Evolutionary conservation across 1,140 invertebrate species (phyloP).

Genomic region (Teleogryllus occipitalis): DNA sequence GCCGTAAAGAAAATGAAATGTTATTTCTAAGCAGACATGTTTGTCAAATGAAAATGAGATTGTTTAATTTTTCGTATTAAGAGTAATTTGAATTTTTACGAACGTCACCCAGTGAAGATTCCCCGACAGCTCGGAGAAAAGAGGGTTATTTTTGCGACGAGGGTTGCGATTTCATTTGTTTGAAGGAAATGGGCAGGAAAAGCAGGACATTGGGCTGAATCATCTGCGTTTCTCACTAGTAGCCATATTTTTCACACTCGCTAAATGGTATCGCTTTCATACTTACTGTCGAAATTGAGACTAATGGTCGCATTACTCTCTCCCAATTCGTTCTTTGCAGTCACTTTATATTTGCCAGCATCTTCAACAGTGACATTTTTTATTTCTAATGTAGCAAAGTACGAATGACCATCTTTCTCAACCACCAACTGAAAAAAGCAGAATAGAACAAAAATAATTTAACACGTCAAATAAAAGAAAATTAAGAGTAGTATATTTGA

Average conservation of each 20-base stretch:
- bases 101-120: too few relatives aligned
- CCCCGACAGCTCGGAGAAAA: too few relatives aligned
- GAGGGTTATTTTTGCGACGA: too few relatives aligned
- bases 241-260: not conserved
- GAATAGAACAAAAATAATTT: too few relatives aligned
- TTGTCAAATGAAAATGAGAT: too few relatives aligned
- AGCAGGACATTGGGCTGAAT: not conserved
- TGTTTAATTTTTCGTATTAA: too few relatives aligned
- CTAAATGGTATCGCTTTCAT: constrained; percentile 13
- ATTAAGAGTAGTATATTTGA: too few relatives aligned
- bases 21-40: too few relatives aligned
- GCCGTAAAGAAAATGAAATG: too few relatives aligned
- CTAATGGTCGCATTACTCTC: constrained; percentile 94
- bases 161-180: not conserved
- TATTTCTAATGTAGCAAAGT: constrained; percentile 85
- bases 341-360: constrained; percentile 94
- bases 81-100: too few relatives aligned
- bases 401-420: constrained; percentile 85
- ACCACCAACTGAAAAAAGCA: constrained; percentile 64
- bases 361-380: constrained; percentile 92
- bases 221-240: not conserved
- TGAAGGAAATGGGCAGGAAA: not conserved
- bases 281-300: constrained; percentile 97
- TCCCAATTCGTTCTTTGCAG: constrained; percentile 91
- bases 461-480: too few relatives aligned